Percentiles rank a stretch among this genome's conserved stretches.
Conservation (phyloP, 1,140 invertebrate genomes). For the Platyura marginata region DNA sequence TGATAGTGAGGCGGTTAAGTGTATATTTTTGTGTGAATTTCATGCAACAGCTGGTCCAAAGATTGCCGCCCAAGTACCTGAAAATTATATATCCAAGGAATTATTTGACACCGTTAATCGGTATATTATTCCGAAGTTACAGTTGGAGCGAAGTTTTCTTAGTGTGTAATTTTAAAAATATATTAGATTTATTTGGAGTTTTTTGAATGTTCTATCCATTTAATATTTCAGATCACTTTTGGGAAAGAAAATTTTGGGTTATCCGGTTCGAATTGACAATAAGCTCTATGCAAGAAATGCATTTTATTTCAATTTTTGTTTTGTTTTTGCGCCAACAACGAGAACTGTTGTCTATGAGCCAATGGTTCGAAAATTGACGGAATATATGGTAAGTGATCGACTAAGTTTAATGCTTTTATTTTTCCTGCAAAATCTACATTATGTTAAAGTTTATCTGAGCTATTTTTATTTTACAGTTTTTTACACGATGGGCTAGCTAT, state of each 20-base stretch:
- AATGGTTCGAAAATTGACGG: conserved; percentile 72
- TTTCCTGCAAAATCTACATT: too few species aligned
- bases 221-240: conserved; percentile 22
- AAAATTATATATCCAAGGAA: conserved; percentile 74
- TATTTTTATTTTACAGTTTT: too few species aligned
- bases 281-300: conserved; percentile 79
- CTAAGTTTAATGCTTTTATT: too few species aligned
- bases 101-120: conserved; percentile 60
- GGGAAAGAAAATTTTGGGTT: conserved; percentile 74
- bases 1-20: conserved; percentile 33
- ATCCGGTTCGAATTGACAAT: conserved; percentile 71
- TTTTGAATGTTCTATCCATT: background rate
- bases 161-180: conserved; percentile 51
- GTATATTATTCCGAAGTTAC: conserved; percentile 84
- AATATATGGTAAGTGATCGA: conserved; percentile 60
- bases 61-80: conserved; percentile 65
- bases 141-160: conserved; percentile 69
- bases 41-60: conserved; percentile 63
- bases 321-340: conserved; percentile 72
- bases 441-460: too few species aligned
- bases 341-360: conserved; percentile 75
- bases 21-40: conserved; percentile 73
- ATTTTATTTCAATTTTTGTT: conserved; percentile 85
- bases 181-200: background rate
- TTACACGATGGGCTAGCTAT: too few species aligned